phyloP scores from a whole-genome alignment of 2,888 invertebrate species.

The Brachyopa scutellaris region DNA sequence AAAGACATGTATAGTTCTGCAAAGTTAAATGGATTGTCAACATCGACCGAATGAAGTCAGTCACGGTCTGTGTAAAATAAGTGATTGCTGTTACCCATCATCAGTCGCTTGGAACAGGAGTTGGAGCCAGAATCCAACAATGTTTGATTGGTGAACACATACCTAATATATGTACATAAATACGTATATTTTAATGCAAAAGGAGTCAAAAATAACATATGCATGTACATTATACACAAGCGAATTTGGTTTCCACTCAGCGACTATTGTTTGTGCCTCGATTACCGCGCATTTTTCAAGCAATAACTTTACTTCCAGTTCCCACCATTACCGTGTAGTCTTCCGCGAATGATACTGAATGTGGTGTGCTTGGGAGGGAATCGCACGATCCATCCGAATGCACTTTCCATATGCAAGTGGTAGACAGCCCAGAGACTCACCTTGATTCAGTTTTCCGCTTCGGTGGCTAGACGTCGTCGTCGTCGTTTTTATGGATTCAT shows the following conservation, averaged over 20 bases:
- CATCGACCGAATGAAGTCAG: slow-evolving; percentile 45
- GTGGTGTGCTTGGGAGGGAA: slow-evolving; percentile 38
- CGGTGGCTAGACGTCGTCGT: slow-evolving; percentile 40
- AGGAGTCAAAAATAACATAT: not conserved
- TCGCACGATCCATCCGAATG: slow-evolving; percentile 62
- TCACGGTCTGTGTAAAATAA: slow-evolving; percentile 64
- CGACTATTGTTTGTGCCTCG: slow-evolving; percentile 11
- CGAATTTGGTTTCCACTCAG: slow-evolving; percentile 3
- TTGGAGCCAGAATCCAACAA: not conserved
- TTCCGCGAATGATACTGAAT: slow-evolving; percentile 15
- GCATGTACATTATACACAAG: slow-evolving; percentile 30
- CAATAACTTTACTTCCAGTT: slow-evolving; percentile 28
- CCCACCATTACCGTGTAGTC: slow-evolving; percentile 34
- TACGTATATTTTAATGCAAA: not conserved
- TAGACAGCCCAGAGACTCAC: slow-evolving; percentile 56
- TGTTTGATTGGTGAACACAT: slow-evolving; percentile 52
- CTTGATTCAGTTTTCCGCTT: slow-evolving; percentile 67
- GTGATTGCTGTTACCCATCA: slow-evolving; percentile 66
- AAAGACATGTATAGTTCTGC: slow-evolving; percentile 42
- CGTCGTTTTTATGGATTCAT: slow-evolving; percentile 58
- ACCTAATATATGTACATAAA: slow-evolving; percentile 10
- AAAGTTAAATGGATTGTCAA: slow-evolving; percentile 68
- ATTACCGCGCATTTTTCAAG: slow-evolving; percentile 7
- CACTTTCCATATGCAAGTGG: slow-evolving; percentile 48
- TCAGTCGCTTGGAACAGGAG: slow-evolving; percentile 30